Evolutionary conservation across 92 coral and sea anemone species (phyloP).

Genomic region (Phymanthus crucifer): DNA sequence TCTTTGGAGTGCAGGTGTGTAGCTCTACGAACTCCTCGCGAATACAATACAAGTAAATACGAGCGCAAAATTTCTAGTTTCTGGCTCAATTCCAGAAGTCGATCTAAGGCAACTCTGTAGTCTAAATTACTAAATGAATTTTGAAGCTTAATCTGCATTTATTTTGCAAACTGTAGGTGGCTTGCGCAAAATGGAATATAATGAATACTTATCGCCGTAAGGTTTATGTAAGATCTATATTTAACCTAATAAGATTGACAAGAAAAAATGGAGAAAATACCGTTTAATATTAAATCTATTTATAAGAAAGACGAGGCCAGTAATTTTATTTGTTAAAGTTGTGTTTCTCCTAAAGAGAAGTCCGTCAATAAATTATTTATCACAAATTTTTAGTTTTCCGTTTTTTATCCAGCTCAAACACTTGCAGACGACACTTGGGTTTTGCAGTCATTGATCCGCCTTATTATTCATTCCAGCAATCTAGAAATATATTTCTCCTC

Average conservation of each 20-base stretch:
- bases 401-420: constrained; percentile 8
- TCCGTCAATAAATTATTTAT: neutral
- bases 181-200: neutral
- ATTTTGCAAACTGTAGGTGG: neutral
- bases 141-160: too few relatives aligned
- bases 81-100: neutral
- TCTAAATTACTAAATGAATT: neutral
- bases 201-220: neutral
- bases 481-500: neutral
- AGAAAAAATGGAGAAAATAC: neutral
- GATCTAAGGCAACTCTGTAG: neutral
- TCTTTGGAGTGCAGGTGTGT: constrained; percentile 1
- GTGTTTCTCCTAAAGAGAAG: neutral
- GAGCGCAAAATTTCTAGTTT: too few relatives aligned
- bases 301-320: neutral
- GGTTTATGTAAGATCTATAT: constrained; percentile 10
- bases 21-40: neutral
- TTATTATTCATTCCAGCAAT: constrained; percentile 3
- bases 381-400: neutral
- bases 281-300: neutral
- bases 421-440: too few relatives aligned
- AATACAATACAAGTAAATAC: too few relatives aligned
- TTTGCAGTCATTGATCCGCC: neutral
- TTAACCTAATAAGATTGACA: neutral
- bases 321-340: neutral